Evolutionary conservation across 2,797 vertebrate genomes (phyloP).

Genomic region (Cynopterus sphinx): DNA sequence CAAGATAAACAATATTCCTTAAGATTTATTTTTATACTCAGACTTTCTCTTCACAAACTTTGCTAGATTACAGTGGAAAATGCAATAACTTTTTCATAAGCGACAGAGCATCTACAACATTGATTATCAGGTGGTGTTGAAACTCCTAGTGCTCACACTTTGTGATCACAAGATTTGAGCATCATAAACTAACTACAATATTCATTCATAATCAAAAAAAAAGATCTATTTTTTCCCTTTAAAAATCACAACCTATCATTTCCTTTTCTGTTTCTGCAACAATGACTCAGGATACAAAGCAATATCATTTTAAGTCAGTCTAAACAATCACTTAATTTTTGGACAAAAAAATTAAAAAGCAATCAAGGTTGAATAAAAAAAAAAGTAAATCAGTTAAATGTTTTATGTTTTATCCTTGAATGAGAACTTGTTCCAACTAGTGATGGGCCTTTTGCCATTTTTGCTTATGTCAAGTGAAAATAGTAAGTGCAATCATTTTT

Average conservation of each 20-base stretch:
- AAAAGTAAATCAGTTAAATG: neutral
- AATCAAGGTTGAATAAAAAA: neutral
- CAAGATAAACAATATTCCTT: conserved; percentile 50
- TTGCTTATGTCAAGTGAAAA: neutral
- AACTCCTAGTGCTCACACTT: conserved; percentile 33
- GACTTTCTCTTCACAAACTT: conserved; percentile 31
- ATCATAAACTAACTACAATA: conserved; percentile 49
- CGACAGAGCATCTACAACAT: conserved; percentile 1
- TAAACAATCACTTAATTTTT: neutral
- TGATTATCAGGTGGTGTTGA: conserved; percentile 66
- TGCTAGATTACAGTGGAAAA: conserved; percentile 48
- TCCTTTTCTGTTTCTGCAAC: conserved; percentile 10
- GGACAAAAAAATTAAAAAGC: neutral
- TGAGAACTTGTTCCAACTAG: neutral
- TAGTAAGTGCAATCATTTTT: neutral
- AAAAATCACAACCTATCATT: conserved; percentile 17
- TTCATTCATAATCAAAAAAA: conserved; percentile 40
- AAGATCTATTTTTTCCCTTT: neutral
- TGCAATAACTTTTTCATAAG: conserved; percentile 53
- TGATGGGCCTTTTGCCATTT: neutral
- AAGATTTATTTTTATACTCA: conserved; percentile 56
- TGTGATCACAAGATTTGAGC: conserved; percentile 32
- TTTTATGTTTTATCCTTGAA: neutral
- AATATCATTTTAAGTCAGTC: neutral
- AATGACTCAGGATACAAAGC: neutral